Percentiles rank a stretch among this genome's conserved stretches.
Conservation (phyloP, 2,888 invertebrate genomes). For the Caenorhabditis angaria region DNA sequence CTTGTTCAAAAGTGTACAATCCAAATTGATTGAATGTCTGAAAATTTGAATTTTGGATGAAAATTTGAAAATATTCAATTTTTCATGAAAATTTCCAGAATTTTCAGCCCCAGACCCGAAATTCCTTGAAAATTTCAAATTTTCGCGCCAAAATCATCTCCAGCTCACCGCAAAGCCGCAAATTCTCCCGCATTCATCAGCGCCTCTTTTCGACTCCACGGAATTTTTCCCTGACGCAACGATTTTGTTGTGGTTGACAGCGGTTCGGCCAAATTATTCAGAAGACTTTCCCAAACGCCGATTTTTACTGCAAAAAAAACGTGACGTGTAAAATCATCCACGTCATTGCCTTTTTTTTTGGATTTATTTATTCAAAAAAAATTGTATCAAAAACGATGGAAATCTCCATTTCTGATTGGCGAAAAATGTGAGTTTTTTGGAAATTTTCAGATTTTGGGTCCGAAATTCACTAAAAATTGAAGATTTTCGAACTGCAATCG, state of each 20-base stretch:
- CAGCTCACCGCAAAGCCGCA: constrained; percentile 51
- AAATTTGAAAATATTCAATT: no score
- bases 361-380: no score
- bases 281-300: constrained; percentile 89
- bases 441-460: no score
- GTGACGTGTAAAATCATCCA: no score
- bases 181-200: constrained; percentile 63
- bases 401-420: no score
- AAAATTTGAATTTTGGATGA: constrained; percentile 12
- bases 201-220: constrained; percentile 62
- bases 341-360: no score
- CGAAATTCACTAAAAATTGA: no score
- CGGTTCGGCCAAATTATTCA: constrained; percentile 85
- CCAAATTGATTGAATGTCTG: constrained; percentile 86
- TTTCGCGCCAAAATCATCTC: neutral
- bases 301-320: constrained; percentile 81
- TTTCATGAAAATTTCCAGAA: no score
- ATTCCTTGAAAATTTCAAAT: neutral
- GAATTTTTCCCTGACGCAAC: constrained; percentile 56
- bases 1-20: constrained; percentile 90
- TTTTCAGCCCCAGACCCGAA: neutral
- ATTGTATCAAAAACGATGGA: no score
- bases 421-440: no score
- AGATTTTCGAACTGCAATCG: no score
- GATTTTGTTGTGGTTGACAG: constrained; percentile 78